Base-by-base conservation (phyloP, 2,797 vertebrate species). In the Danio jaintianensis region DNA sequence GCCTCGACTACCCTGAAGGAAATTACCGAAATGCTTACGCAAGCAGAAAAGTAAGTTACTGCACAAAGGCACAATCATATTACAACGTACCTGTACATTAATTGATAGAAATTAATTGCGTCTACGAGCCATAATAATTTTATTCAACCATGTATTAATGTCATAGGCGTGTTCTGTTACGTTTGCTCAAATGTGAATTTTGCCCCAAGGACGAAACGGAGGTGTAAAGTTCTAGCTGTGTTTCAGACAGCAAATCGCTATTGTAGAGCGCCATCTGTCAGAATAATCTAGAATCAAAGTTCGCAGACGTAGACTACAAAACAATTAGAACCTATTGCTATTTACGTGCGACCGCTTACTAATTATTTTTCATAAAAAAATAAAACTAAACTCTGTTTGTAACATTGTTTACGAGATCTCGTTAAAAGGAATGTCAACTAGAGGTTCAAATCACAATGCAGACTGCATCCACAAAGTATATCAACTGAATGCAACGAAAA, bases 11-110 rank as follows among this genome's bases (percentile, higher is more conserved):
- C 70, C 71, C 75, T 80, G 71, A 84, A 87, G 86, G 79, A 84
- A 87, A 88, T 85, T 80, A 83, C 59, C 82, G 47, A 89, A 85
- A 81, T 85, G 87, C 86, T 87, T 88, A 89, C 77, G 86, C 83
- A 82, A 84, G 87, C 87, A 88, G 77, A 86, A 88, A 87, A 88
- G 83, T 85, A 75, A 84, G 55, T 48, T 55, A 48, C 59, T 76
- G 67, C 55, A 71, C 36, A 72, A 59, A 68, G 13, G 7, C 36
- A 20, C 59, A 78, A 22, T 55, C 29, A 59, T 29, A 55, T 18
- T 0, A 22, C 48, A 62, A 67, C 16, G 47, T 7, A 68, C 29
- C 16, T 50, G 48, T 5, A 38, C n/a, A 38, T 53, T 0, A 69
- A 63, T 20, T 45, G 2, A 56, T 5, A 45, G n/a, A 53, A 13